Percentiles rank a stretch among this genome's conserved stretches.
phyloP scores from a whole-genome alignment of 2,113 vertebrate genomes.

The Ifrita kowaldi region DNA sequence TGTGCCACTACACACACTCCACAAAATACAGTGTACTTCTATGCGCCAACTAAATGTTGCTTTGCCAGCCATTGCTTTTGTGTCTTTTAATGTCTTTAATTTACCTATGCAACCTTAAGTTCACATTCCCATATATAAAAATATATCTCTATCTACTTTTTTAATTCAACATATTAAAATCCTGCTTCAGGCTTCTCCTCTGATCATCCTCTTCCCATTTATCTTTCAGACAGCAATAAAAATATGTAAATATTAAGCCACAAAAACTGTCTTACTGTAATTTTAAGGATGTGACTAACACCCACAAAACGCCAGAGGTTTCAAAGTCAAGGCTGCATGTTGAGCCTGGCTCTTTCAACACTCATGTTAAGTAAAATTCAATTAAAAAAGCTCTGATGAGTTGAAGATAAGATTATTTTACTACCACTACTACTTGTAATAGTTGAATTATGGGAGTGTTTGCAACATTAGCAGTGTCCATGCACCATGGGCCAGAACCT shows the following conservation, averaged over 20 bases:
- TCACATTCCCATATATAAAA: constrained; percentile 33
- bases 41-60: background rate
- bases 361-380: constrained; percentile 57
- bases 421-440: background rate
- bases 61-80: background rate
- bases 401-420: constrained; percentile 59
- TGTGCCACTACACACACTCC: background rate
- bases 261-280: constrained; percentile 63
- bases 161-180: constrained; percentile 54
- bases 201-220: constrained; percentile 63
- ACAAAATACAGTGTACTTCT: background rate
- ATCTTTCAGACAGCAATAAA: constrained; percentile 67
- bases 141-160: background rate
- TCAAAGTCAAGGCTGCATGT: constrained; percentile 50
- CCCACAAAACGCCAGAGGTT: constrained; percentile 64
- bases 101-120: constrained; percentile 47
- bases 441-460: constrained; percentile 29
- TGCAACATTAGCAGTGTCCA: background rate
- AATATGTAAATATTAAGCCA: constrained; percentile 68
- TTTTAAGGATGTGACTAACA: constrained; percentile 69
- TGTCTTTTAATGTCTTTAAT: constrained; percentile 22
- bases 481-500: background rate
- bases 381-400: constrained; percentile 60
- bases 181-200: constrained; percentile 51
- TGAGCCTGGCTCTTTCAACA: constrained; percentile 45